A percentile compares a stretch with the other conserved stretches of the same genome.
Evolutionary conservation across 2,888 invertebrate species (phyloP).

Genomic region (Pherbina coryleti): DNA sequence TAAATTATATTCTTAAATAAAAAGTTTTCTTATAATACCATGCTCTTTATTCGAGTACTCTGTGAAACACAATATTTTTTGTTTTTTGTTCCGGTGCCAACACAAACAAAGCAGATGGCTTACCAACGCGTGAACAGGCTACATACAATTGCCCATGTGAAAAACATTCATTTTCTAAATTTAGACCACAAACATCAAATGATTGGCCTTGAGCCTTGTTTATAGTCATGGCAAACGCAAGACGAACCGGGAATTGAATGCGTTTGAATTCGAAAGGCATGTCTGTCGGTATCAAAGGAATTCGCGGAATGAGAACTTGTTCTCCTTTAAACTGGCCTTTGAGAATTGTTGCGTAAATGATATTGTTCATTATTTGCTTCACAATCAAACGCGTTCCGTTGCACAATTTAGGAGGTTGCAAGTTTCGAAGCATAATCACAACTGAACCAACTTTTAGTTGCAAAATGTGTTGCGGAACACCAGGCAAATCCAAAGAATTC

Average conservation of each 20-base stretch:
- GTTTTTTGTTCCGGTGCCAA: conserved; percentile 17
- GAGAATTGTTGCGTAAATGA: no score
- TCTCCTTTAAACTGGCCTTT: conserved; percentile 40
- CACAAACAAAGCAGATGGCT: no score
- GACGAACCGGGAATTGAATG: no score
- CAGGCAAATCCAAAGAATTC: conserved; percentile 46
- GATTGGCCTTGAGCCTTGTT: conserved; percentile 44
- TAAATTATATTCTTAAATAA: no score
- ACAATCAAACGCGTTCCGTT: conserved; percentile 36
- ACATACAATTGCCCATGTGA: conserved; percentile 28
- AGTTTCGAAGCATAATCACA: conserved; percentile 41
- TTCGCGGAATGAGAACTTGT: conserved; percentile 34
- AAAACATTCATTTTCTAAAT: conserved; percentile 24
- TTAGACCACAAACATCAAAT: conserved; percentile 30
- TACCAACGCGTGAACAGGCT: conserved; percentile 27
- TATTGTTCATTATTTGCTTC: conserved; percentile 39
- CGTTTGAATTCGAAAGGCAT: conserved; percentile 39
- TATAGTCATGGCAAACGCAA: conserved; percentile 37
- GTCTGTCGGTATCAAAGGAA: conserved; percentile 36
- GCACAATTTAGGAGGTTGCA: conserved; percentile 40
- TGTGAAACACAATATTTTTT: conserved; percentile 32
- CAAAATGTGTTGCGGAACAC: conserved; percentile 46
- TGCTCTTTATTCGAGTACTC: conserved; percentile 15
- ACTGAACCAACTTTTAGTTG: conserved; percentile 40
- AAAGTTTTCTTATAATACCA: conserved; percentile 10